A percentile compares a stretch with the other conserved stretches of the same genome.
These are phyloP conservation scores for Glossophaga mutica DNA, from an alignment of 2,797 vertebrate species.

Conservation along the genomic window DNA sequence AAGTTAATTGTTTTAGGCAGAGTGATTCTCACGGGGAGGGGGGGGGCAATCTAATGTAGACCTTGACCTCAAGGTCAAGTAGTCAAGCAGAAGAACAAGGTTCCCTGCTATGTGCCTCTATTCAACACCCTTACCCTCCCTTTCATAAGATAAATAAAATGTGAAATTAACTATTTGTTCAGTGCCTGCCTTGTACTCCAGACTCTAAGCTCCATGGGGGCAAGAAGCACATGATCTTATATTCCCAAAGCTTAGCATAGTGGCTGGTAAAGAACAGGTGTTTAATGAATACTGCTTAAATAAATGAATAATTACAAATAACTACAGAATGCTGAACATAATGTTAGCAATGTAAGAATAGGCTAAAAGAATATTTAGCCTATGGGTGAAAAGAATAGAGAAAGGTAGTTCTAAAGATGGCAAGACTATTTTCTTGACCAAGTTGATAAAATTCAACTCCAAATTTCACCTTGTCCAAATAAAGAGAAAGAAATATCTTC, in stretches of 20 bases:
- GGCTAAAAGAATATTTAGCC: too few species aligned
- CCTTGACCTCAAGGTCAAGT: neutral
- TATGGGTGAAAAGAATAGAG: neutral
- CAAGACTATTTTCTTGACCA: neutral
- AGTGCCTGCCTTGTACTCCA: neutral
- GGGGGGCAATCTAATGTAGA: neutral
- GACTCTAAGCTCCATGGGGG: neutral
- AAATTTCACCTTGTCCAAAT: slow-evolving; percentile 24
- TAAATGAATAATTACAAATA: neutral
- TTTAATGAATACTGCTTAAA: neutral
- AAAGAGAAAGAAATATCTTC: neutral
- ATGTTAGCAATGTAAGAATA: neutral
- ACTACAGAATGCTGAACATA: neutral
- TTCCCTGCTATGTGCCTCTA: neutral
- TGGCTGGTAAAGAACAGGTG: neutral
- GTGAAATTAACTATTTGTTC: neutral
- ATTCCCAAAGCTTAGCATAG: neutral
- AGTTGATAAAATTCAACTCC: neutral
- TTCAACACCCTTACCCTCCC: neutral
- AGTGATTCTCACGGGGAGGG: neutral
- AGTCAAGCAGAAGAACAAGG: neutral
- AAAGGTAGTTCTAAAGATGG: neutral
- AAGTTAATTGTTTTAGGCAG: neutral
- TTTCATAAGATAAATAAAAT: neutral
- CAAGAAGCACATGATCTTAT: neutral